A percentile compares a stretch with the other conserved stretches of the same genome.
phyloP scores from a whole-genome alignment of 2,797 vertebrate species.

The Gobionotothen gibberifrons region DNA sequence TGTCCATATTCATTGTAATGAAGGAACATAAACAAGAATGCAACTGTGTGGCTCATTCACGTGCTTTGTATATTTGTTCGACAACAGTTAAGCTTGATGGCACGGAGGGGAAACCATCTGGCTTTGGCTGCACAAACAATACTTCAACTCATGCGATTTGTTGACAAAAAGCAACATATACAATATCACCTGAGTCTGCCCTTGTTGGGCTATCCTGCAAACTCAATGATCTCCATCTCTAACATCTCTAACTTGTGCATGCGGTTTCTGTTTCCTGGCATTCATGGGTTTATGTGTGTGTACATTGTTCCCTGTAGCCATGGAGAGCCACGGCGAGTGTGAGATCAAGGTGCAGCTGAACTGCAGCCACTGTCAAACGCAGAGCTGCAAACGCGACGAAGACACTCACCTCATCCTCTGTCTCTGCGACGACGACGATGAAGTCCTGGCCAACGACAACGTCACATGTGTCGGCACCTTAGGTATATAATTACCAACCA shows the following conservation, averaged over 20 bases:
- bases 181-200: neutral
- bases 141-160: neutral
- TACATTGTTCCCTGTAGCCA: slow-evolving; percentile 74
- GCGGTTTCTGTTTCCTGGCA: neutral
- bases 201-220: neutral
- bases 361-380: slow-evolving; percentile 91
- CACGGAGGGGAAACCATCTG: neutral
- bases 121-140: neutral
- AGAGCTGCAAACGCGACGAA: slow-evolving; percentile 87
- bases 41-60: neutral
- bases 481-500: slow-evolving; percentile 40
- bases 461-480: slow-evolving; percentile 86
- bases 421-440: slow-evolving; percentile 86
- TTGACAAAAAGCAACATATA: neutral
- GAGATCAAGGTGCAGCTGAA: slow-evolving; percentile 90
- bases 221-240: neutral
- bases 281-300: slow-evolving; percentile 8
- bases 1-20: neutral
- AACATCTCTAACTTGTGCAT: neutral
- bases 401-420: slow-evolving; percentile 85
- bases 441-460: slow-evolving; percentile 87
- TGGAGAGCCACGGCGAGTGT: slow-evolving; percentile 92
- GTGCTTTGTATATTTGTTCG: neutral
- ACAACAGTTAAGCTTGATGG: neutral
- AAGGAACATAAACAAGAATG: neutral